Conservation (phyloP, 2,797 vertebrate species). For the Anniella stebbinsi region DNA sequence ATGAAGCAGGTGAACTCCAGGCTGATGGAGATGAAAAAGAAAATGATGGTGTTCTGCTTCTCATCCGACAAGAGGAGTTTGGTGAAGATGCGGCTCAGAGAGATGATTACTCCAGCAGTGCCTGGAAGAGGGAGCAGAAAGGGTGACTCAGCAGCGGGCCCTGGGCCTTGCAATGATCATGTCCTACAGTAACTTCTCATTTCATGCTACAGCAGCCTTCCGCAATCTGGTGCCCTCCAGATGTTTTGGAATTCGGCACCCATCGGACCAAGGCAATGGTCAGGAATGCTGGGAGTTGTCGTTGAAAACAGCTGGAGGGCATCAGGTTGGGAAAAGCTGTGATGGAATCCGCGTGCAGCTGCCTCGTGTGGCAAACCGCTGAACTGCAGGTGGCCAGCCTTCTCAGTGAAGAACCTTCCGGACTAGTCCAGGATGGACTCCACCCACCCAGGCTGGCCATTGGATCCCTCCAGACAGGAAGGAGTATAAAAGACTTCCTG, state of each 20-base stretch:
- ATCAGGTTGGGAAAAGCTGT: neutral
- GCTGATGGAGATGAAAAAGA: slow-evolving; percentile 94
- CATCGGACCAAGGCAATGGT: too few species aligned
- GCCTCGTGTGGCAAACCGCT: too few species aligned
- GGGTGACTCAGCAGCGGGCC: neutral
- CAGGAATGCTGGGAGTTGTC: too few species aligned
- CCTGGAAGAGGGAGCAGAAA: slow-evolving; percentile 76
- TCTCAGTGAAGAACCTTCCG: too few species aligned
- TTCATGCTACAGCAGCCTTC: neutral
- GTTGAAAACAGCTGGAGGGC: too few species aligned
- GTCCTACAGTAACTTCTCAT: neutral
- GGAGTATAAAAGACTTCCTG: too few species aligned
- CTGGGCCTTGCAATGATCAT: too few species aligned
- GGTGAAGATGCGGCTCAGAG: slow-evolving; percentile 96
- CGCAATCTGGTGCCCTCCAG: neutral
- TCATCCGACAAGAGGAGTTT: slow-evolving; percentile 92
- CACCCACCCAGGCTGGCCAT: too few species aligned
- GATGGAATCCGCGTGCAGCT: too few species aligned
- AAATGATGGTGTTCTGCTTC: slow-evolving; percentile 94
- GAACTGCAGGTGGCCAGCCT: too few species aligned
- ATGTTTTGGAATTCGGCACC: too few species aligned
- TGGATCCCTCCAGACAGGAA: neutral
- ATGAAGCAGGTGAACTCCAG: slow-evolving; percentile 95
- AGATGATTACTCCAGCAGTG: slow-evolving; percentile 96
- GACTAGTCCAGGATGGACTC: too few species aligned